These are phyloP conservation scores for Eilema depressum DNA, from an alignment of 2,888 invertebrate species.

Conservation along the genomic window DNA sequence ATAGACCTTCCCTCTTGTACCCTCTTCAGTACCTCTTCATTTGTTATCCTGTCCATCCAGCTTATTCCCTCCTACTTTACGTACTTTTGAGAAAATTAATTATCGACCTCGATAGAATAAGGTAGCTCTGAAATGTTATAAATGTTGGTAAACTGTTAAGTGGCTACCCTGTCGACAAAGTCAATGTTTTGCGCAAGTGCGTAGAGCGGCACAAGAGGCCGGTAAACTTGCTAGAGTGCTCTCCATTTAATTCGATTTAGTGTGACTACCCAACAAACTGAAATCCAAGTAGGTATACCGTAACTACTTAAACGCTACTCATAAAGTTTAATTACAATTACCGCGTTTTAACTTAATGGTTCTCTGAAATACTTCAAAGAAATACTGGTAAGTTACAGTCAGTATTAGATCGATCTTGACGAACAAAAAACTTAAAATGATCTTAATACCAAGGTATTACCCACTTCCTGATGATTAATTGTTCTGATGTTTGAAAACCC, in stretches of 20 bases:
- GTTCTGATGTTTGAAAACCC: too few relatives aligned
- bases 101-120: constrained; percentile 29
- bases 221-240: constrained; percentile 33
- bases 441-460: too few relatives aligned
- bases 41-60: too few relatives aligned
- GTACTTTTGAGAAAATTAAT: constrained; percentile 35
- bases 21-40: too few relatives aligned
- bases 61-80: too few relatives aligned
- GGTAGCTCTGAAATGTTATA: constrained; percentile 23
- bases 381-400: too few relatives aligned
- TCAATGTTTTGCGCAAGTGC: constrained; percentile 47
- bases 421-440: too few relatives aligned
- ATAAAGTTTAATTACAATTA: constrained; percentile 35
- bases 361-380: constrained; percentile 14
- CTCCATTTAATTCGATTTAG: constrained; percentile 31
- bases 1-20: too few relatives aligned
- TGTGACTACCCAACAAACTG: constrained; percentile 23
- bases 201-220: constrained; percentile 24
- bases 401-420: too few relatives aligned
- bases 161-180: constrained; percentile 40
- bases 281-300: constrained; percentile 9
- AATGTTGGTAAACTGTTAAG: constrained; percentile 34
- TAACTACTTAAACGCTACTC: not conserved
- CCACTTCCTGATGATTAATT: too few relatives aligned
- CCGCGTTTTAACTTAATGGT: constrained; percentile 37